phyloP scores from a whole-genome alignment of 2,888 invertebrate genomes.

The Belgica antarctica region DNA sequence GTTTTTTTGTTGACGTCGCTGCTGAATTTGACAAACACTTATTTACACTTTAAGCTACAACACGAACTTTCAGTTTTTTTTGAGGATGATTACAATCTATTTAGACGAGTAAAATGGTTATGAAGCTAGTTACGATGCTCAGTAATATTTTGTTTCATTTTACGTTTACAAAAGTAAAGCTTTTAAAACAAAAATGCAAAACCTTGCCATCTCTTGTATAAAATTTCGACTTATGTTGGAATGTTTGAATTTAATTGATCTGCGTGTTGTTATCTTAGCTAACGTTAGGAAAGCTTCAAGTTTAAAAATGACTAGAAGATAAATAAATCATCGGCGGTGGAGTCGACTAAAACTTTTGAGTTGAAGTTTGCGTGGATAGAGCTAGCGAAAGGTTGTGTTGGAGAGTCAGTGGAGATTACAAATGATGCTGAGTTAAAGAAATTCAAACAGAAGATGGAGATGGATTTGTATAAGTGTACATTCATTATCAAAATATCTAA shows the following conservation, averaged over 20 bases:
- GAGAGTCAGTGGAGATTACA: too few relatives aligned
- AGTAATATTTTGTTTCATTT: constrained; percentile 14
- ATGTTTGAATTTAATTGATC: too few relatives aligned
- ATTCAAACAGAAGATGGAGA: too few relatives aligned
- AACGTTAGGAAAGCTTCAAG: constrained; percentile 6
- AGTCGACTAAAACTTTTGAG: too few relatives aligned
- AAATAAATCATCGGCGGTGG: too few relatives aligned
- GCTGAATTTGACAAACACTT: neutral
- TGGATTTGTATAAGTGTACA: too few relatives aligned
- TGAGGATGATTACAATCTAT: neutral
- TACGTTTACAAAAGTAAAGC: neutral
- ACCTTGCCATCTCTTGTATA: neutral
- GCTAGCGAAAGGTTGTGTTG: too few relatives aligned
- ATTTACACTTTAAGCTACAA: neutral
- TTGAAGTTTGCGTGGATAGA: too few relatives aligned
- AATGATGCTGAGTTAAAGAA: too few relatives aligned
- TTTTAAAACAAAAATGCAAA: constrained; percentile 10
- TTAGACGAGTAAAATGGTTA: constrained; percentile 21
- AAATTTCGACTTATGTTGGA: neutral
- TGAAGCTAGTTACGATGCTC: neutral
- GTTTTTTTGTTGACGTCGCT: neutral
- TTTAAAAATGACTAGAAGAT: constrained; percentile 20
- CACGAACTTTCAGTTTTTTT: neutral
- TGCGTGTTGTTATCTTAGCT: neutral
- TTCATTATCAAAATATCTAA: too few relatives aligned